Evolutionary conservation across 2,797 vertebrate genomes (phyloP), one percentile per base, ranked within the genome.

Genomic region (Coranthus polyacanthus): DNA sequence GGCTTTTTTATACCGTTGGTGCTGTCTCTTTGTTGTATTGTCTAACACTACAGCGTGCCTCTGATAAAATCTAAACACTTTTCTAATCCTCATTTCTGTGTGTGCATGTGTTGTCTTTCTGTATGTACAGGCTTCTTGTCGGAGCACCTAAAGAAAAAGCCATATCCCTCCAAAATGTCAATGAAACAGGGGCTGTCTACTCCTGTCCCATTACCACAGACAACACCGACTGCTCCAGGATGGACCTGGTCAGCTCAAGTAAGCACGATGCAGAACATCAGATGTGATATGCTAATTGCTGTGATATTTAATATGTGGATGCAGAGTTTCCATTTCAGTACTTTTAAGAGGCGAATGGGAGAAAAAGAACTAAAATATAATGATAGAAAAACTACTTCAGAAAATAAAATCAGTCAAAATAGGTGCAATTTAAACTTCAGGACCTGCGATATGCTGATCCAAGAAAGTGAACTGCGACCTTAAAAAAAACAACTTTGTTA

Each of bases 101-200:
- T 22, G 13, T 75, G 16, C 55, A 10, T 54, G 12, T 74, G 15
- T 64, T 76, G 18, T 64, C 26, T 69, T 24, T 58, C 7, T 69
- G 4, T 73, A 21, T 84, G 3, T 77, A 8, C 86, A 98, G 97
- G 67, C 92, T 98, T 52, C 91, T 99, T 44, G 83, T 89, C 0
- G 97, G 97, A 29, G 96, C 97, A 0, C 97, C 97, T 9, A 95
- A 82, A 62, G 96, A 97, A 5, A 84, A 88, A 18, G 92, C 95
- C 0, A 3, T 78, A 5, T 74, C 84, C 0, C 80, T 92, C 13
- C 87, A 72, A 24, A 88, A 94, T 1, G 91, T 95, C 70, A 96
- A 95, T 0, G 93, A 95, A 60, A 98, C 96, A 0, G 97, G 97
- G 0, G 96, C 95, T 0, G 90, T 98, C 59, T 99, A 97, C 75